A percentile compares a stretch with the other conserved stretches of the same genome.
Conservation (phyloP, 2,797 vertebrate genomes). For the Capromys pilorides region DNA sequence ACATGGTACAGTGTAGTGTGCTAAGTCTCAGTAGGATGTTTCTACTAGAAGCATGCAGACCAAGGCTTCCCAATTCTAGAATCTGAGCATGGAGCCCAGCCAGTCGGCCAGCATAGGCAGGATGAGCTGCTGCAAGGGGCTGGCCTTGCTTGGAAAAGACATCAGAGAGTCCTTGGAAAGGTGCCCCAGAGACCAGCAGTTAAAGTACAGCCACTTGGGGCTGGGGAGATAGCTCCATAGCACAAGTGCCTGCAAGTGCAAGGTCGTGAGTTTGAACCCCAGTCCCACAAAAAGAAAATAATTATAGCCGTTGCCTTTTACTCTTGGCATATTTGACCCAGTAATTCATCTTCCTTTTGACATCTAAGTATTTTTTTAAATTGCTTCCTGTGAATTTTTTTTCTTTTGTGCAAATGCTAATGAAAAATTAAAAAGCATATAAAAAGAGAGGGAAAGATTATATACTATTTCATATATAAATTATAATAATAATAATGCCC, state of each 20-base stretch:
- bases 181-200: neutral
- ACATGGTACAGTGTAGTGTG: neutral
- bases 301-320: too few species aligned
- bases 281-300: too few species aligned
- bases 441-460: neutral
- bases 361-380: neutral
- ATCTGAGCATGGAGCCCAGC: neutral
- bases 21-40: neutral
- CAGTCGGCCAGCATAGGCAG: neutral
- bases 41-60: neutral
- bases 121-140: neutral
- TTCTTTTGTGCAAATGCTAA: neutral
- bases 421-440: conserved; percentile 32
- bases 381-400: neutral
- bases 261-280: too few species aligned
- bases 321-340: neutral
- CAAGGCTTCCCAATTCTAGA: neutral
- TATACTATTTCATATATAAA: neutral
- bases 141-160: neutral
- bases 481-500: neutral
- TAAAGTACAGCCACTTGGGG: neutral
- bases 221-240: too few species aligned
- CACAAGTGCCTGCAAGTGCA: too few species aligned
- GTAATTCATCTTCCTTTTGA: conserved; percentile 17
- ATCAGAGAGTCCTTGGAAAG: neutral